phyloP scores from a whole-genome alignment of 64 coral and sea anemone species.

The Porites australiensis region DNA sequence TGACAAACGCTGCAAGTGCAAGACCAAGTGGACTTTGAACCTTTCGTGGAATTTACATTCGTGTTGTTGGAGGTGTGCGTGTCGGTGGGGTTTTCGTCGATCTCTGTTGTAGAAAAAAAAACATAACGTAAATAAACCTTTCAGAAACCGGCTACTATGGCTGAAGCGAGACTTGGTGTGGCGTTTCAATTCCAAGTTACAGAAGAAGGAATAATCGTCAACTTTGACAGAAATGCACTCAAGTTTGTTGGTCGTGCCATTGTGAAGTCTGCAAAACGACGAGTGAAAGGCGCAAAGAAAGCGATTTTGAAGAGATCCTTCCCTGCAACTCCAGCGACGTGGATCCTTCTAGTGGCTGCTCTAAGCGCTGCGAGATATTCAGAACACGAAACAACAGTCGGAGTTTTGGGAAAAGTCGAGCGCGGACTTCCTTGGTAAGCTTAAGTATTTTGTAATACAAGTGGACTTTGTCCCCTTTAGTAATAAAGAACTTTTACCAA shows the following conservation, averaged over 20 bases:
- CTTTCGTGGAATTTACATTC: background rate
- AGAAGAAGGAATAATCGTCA: constrained; percentile 88
- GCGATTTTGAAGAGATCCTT: constrained; percentile 89
- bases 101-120: background rate
- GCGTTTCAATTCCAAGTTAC: constrained; percentile 97
- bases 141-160: constrained; percentile 45
- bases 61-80: constrained; percentile 23
- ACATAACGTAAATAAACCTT: constrained; percentile 14
- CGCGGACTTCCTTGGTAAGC: constrained; percentile 88
- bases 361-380: constrained; percentile 89
- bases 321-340: constrained; percentile 93
- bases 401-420: constrained; percentile 89
- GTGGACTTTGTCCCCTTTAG: constrained; percentile 3
- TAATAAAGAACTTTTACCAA: background rate
- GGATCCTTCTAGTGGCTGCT: constrained; percentile 91
- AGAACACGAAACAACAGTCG: constrained; percentile 90
- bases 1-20: too few relatives aligned
- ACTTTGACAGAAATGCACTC: constrained; percentile 88
- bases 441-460: background rate
- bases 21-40: constrained; percentile 26
- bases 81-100: background rate
- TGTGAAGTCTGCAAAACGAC: constrained; percentile 75
- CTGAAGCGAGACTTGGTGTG: constrained; percentile 98
- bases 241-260: constrained; percentile 83
- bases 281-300: constrained; percentile 68